Evolutionary conservation across 2,113 vertebrate species (phyloP).

Genomic region (Brachypodius melanocephalos): DNA sequence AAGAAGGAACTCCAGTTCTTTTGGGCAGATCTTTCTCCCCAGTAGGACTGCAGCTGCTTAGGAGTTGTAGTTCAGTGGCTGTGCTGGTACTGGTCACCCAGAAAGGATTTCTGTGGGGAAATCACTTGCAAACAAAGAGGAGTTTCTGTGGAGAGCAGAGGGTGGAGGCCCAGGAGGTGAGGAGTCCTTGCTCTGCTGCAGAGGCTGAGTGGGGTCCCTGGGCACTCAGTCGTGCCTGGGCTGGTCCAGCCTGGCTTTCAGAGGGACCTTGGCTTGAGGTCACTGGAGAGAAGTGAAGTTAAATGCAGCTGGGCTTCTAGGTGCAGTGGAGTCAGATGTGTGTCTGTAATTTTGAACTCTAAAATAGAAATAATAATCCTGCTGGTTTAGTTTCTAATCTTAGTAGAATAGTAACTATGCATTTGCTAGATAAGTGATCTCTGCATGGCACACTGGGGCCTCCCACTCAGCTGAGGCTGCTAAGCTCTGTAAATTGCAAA

Average conservation of each 20-base stretch:
- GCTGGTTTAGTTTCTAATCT: background rate
- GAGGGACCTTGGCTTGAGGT: background rate
- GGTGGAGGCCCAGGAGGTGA: background rate
- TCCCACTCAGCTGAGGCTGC: background rate
- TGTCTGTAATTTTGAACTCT: background rate
- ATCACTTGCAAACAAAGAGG: too few species aligned
- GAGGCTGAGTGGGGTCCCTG: background rate
- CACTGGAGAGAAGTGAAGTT: background rate
- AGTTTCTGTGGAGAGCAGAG: background rate
- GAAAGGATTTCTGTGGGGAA: background rate
- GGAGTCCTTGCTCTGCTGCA: background rate
- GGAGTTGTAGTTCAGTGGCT: background rate
- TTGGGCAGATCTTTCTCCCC: background rate
- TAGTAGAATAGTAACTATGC: background rate
- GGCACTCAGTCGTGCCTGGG: background rate
- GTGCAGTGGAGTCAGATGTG: background rate
- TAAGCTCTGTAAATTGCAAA: background rate
- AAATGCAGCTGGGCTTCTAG: background rate
- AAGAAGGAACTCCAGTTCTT: background rate
- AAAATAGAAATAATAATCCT: background rate
- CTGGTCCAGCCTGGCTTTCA: background rate
- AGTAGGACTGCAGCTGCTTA: background rate
- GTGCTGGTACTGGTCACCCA: background rate
- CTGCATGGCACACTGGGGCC: background rate
- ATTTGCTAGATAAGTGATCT: background rate